Evolutionary conservation across 2,113 vertebrate genomes (phyloP).

Genomic region (Callocephalon fimbriatum): DNA sequence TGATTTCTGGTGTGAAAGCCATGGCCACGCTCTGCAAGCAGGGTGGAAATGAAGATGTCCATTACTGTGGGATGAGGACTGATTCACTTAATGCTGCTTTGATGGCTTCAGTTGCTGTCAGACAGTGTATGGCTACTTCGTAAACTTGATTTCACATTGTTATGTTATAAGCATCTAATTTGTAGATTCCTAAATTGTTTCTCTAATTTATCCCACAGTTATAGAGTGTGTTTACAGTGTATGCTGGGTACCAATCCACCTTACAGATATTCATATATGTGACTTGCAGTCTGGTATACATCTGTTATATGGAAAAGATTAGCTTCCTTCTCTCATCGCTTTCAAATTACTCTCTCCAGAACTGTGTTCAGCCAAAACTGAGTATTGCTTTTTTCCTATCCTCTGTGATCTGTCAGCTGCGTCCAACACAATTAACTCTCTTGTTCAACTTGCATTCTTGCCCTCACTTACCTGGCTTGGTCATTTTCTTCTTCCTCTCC

Average conservation of each 20-base stretch:
- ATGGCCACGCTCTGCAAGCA: background rate
- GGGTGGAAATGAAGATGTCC: background rate
- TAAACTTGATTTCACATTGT: background rate
- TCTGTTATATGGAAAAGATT: background rate
- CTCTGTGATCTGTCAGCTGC: background rate
- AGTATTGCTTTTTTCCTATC: background rate
- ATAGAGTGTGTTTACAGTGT: background rate
- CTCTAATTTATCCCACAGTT: background rate
- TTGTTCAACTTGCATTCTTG: background rate
- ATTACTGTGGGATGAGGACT: background rate
- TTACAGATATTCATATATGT: background rate
- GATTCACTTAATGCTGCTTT: background rate
- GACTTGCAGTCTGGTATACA: background rate
- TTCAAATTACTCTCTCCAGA: background rate
- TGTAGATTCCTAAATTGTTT: background rate
- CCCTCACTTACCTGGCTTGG: background rate
- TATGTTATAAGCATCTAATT: background rate
- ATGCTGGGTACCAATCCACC: background rate
- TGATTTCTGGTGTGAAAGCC: background rate
- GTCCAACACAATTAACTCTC: background rate
- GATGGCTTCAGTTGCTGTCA: background rate
- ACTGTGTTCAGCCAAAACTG: background rate
- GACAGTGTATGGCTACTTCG: accelerated
- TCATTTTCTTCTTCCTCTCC: background rate
- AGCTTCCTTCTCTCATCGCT: background rate